Evolutionary conservation across 2,888 invertebrate species (phyloP).

Genomic region (Sussaba pulchella): DNA sequence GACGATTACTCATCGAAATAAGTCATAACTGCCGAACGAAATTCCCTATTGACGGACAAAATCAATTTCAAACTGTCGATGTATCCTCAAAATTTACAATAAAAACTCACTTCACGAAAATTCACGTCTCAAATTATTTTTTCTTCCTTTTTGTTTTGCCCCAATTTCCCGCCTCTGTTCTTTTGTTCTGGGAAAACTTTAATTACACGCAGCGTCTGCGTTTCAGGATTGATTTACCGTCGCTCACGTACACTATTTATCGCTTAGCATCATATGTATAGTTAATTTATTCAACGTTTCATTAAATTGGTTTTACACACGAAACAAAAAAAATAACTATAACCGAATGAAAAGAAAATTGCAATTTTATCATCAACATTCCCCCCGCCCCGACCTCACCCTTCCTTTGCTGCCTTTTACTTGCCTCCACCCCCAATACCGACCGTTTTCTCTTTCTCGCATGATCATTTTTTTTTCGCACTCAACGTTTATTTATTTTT

Average conservation of each 20-base stretch:
- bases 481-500: background rate
- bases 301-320: constrained; percentile 68
- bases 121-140: background rate
- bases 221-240: constrained; percentile 51
- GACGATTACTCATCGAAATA: no score
- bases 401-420: no score
- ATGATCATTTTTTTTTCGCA: constrained; percentile 38
- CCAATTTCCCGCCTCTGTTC: background rate
- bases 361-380: constrained; percentile 49
- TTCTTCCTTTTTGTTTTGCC: background rate
- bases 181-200: no score
- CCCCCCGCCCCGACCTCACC: constrained; percentile 9
- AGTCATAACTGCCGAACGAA: no score
- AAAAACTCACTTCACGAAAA: no score
- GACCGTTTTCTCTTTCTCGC: constrained; percentile 41
- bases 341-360: constrained; percentile 49
- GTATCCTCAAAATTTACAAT: no score
- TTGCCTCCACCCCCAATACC: constrained; percentile 28
- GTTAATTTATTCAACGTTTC: constrained; percentile 63
- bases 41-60: no score
- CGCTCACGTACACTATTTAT: constrained; percentile 60
- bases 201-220: no score
- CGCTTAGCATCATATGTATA: constrained; percentile 53
- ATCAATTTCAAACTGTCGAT: no score
- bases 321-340: constrained; percentile 46